These are phyloP conservation scores for Acanthosepion lycidas DNA, from an alignment of 2,888 invertebrate genomes.

Conservation along the genomic window DNA sequence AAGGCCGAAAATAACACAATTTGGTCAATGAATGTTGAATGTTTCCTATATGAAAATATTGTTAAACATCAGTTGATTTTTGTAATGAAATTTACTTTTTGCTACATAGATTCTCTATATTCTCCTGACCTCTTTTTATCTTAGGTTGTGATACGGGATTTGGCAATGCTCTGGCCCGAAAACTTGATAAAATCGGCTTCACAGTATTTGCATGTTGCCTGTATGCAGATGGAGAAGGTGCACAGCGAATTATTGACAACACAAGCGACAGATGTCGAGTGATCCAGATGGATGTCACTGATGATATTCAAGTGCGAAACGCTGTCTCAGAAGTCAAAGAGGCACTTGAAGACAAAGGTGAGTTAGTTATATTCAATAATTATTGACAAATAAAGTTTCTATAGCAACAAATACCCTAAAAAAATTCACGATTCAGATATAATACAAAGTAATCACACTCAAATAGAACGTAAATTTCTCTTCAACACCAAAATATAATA, in stretches of 20 bases:
- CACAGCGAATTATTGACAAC: slow-evolving; percentile 50
- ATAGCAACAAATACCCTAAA: too few species aligned
- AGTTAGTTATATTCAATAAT: not conserved
- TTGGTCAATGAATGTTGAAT: too few species aligned
- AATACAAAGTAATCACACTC: too few species aligned
- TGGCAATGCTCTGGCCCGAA: slow-evolving; percentile 57
- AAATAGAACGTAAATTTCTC: too few species aligned
- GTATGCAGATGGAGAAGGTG: slow-evolving; percentile 55
- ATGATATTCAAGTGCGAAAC: slow-evolving; percentile 54
- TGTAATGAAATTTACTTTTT: too few species aligned
- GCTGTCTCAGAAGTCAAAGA: slow-evolving; percentile 52
- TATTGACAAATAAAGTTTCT: too few species aligned
- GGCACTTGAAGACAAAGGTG: slow-evolving; percentile 51
- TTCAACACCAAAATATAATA: too few species aligned
- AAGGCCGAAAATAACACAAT: too few species aligned
- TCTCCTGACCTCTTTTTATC: not conserved
- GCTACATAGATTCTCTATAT: too few species aligned
- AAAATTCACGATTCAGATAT: too few species aligned
- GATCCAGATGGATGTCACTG: slow-evolving; percentile 59
- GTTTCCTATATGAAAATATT: too few species aligned
- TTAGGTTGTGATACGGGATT: slow-evolving; percentile 55
- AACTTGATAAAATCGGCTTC: slow-evolving; percentile 56
- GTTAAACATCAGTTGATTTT: too few species aligned
- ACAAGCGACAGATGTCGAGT: slow-evolving; percentile 52
- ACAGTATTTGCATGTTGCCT: slow-evolving; percentile 61